phyloP scores from a whole-genome alignment of 1,140 invertebrate species.

The Phymastichus coffea region DNA sequence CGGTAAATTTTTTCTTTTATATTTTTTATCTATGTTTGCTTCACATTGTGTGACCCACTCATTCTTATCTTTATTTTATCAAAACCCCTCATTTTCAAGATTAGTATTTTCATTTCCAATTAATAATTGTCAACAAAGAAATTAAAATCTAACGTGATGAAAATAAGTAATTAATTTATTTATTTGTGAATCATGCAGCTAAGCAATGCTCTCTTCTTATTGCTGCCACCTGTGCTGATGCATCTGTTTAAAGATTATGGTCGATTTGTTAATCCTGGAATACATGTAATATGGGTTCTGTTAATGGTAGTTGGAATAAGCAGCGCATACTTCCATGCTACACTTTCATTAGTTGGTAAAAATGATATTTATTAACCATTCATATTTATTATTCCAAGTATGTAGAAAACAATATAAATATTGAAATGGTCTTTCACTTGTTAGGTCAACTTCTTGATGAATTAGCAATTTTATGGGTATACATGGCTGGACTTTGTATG shows the following conservation, averaged over 20 bases:
- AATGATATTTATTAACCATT: slow-evolving; percentile 9
- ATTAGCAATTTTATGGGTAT: slow-evolving; percentile 78
- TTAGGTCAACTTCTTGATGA: slow-evolving; percentile 76
- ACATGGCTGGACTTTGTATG: slow-evolving; percentile 73
- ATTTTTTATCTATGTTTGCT: too few relatives aligned
- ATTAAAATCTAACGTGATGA: too few relatives aligned
- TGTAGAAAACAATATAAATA: too few relatives aligned
- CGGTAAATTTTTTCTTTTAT: too few relatives aligned
- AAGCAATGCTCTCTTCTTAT: slow-evolving; percentile 77
- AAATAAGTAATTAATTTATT: too few relatives aligned
- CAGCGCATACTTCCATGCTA: slow-evolving; percentile 82
- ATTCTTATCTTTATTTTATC: too few relatives aligned
- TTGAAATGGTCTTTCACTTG: slow-evolving; percentile 17
- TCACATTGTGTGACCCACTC: too few relatives aligned
- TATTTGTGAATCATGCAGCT: too few relatives aligned
- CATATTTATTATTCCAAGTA: too few relatives aligned
- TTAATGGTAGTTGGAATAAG: slow-evolving; percentile 76
- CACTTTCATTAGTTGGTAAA: slow-evolving; percentile 73
- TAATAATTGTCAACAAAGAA: too few relatives aligned
- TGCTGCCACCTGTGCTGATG: slow-evolving; percentile 74
- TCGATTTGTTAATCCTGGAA: slow-evolving; percentile 70
- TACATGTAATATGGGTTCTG: slow-evolving; percentile 75
- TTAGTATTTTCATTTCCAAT: too few relatives aligned
- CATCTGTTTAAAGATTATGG: slow-evolving; percentile 76
- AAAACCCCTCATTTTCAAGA: too few relatives aligned